These are phyloP conservation scores for Sardinella longiceps DNA, from an alignment of 2,797 vertebrate species.

Conservation along the genomic window DNA sequence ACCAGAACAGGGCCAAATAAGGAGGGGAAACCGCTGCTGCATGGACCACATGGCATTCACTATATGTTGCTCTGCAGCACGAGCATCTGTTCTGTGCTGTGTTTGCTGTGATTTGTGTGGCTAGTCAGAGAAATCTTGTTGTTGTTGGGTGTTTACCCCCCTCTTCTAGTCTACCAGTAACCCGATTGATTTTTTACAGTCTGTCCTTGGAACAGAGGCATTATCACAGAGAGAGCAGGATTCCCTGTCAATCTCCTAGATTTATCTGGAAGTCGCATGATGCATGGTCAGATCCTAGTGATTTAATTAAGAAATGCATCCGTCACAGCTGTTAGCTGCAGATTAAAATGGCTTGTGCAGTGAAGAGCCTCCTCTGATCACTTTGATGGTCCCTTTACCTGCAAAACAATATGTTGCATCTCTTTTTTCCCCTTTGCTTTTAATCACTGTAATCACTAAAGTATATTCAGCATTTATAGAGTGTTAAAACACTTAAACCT, in stretches of 20 bases:
- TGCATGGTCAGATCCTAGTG: slow-evolving; percentile 37
- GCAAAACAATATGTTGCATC: neutral
- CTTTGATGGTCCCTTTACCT: neutral
- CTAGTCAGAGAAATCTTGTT: slow-evolving; percentile 28
- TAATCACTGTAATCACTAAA: neutral
- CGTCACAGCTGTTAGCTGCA: slow-evolving; percentile 29
- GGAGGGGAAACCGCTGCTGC: slow-evolving; percentile 44
- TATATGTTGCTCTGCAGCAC: slow-evolving; percentile 26
- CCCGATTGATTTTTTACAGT: slow-evolving; percentile 49
- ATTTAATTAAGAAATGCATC: slow-evolving; percentile 56
- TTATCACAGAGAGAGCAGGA: slow-evolving; percentile 39
- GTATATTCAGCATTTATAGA: neutral
- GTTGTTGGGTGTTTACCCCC: slow-evolving; percentile 17
- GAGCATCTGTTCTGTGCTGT: slow-evolving; percentile 36
- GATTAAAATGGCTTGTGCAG: slow-evolving; percentile 39
- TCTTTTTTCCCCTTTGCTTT: neutral
- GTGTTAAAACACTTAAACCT: neutral
- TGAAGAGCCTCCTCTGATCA: slow-evolving; percentile 5
- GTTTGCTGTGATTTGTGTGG: slow-evolving; percentile 48
- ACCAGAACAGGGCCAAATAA: neutral
- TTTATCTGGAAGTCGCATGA: slow-evolving; percentile 44
- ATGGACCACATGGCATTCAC: slow-evolving; percentile 28
- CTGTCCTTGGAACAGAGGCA: slow-evolving; percentile 42
- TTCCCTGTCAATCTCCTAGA: slow-evolving; percentile 40
- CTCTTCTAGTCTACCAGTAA: slow-evolving; percentile 33